Evolutionary conservation across 1,140 invertebrate genomes (phyloP), one percentile per base, ranked within the genome.

Genomic region (Panonychus citri): DNA sequence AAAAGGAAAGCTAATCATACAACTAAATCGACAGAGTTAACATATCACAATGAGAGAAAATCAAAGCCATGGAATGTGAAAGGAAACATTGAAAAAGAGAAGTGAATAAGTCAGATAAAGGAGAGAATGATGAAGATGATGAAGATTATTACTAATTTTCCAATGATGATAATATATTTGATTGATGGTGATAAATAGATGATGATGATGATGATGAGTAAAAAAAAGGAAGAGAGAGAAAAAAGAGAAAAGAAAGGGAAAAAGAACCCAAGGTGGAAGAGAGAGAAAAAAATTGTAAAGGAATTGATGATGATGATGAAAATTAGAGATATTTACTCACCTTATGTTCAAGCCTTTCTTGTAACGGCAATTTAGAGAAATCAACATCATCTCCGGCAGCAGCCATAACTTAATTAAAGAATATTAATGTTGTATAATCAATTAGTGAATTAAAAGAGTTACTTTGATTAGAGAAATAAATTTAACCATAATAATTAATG

Each of bases 291-390:
- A 19, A 24, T n/a, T 46, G 19, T n/a, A 7, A 43, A 12, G 15
- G 42, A 43, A 53, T 53, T 43, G 43, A 55, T 54, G 7, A 56
- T 42, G 43, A 60, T 48, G 10, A 24, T 17, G 19, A 19, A n/a
- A 53, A 40, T 37, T 15, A 27, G 25, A 54, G 17, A 37, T 17
- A 21, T 40, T 30, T n/a, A 60, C 60, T 66, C 67, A 80, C 76
- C 73, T 94, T 95, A 67, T 95, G 88, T 19, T 83, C 77, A 71
- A 82, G 85, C 69, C 83, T 77, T 60, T 95, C 89, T 61, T 94
- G 88, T 46, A 88, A 74, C 3, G 89, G 81, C 57, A 94, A 72
- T 69, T 95, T 95, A 62, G 82, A 78, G 71, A 84, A 94, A 71
- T 94, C 88, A 58, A 78, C 82, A 64, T 93, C 87, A 67, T 89